Conservation (phyloP, 2,888 invertebrate genomes). For the Thumatha senex region DNA sequence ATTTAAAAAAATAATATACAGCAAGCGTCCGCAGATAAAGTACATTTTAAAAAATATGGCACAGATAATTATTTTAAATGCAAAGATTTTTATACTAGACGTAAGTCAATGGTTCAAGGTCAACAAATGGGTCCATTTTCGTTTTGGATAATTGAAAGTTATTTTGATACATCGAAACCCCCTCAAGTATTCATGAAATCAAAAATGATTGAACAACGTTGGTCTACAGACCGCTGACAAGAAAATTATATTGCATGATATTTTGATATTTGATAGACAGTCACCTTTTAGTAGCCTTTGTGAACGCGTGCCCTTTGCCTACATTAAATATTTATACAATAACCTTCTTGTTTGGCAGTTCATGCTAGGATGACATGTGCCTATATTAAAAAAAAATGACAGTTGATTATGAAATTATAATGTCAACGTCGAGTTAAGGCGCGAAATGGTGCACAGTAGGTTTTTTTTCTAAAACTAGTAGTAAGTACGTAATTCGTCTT, state of each 20-base stretch:
- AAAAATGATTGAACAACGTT: slow-evolving; percentile 35
- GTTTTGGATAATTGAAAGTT: too few relatives aligned
- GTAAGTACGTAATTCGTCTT: too few relatives aligned
- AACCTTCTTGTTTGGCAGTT: slow-evolving; percentile 40
- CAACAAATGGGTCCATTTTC: too few relatives aligned
- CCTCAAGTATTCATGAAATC: slow-evolving; percentile 11
- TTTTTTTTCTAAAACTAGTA: too few relatives aligned
- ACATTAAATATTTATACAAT: slow-evolving; percentile 53
- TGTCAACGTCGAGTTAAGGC: slow-evolving; percentile 6
- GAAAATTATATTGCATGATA: slow-evolving; percentile 51
- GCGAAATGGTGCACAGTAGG: too few relatives aligned
- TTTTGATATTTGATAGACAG: slow-evolving; percentile 52
- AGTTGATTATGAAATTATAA: slow-evolving; percentile 15
- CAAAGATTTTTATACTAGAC: too few relatives aligned
- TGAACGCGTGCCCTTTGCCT: slow-evolving; percentile 56
- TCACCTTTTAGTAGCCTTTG: slow-evolving; percentile 58
- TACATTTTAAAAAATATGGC: too few relatives aligned
- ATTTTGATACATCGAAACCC: too few relatives aligned
- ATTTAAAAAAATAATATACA: too few relatives aligned
- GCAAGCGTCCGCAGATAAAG: too few relatives aligned
- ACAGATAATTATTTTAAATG: too few relatives aligned
- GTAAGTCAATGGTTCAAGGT: too few relatives aligned
- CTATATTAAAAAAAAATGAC: slow-evolving; percentile 20
- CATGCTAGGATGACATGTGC: slow-evolving; percentile 26
- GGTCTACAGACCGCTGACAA: slow-evolving; percentile 40